These are phyloP conservation scores for Channa argus DNA, from an alignment of 2,113 vertebrate species.

Conservation along the genomic window DNA sequence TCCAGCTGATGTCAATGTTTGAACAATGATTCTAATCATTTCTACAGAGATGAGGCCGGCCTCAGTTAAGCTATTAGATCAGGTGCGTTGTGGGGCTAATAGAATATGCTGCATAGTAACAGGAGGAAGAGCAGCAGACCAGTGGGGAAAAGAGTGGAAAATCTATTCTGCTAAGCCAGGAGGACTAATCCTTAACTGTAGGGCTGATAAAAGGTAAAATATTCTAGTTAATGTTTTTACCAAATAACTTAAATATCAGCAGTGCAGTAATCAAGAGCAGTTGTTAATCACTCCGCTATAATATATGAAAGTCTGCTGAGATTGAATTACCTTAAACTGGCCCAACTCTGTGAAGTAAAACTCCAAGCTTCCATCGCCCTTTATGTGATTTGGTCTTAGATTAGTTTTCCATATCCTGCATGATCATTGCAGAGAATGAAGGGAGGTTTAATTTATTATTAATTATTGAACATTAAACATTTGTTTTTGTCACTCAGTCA, in stretches of 20 bases:
- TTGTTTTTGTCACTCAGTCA: no score
- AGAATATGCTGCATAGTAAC: constrained; percentile 40
- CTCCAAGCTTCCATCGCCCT: background rate
- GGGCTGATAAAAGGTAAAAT: background rate
- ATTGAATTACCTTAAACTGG: background rate
- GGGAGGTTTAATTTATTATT: background rate
- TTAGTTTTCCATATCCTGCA: background rate
- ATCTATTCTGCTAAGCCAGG: background rate
- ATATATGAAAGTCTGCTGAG: background rate
- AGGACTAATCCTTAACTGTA: background rate
- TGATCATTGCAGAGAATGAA: background rate
- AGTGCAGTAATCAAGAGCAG: background rate
- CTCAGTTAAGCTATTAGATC: constrained; percentile 70
- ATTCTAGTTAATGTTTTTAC: background rate
- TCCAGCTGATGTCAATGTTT: constrained; percentile 84
- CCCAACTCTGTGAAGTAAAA: background rate
- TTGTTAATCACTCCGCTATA: background rate
- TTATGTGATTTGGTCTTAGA: background rate
- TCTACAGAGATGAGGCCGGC: constrained; percentile 70
- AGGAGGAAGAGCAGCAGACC: constrained; percentile 7
- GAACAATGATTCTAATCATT: constrained; percentile 80
- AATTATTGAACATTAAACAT: no score
- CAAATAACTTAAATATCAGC: background rate
- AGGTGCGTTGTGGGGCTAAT: constrained; percentile 36
- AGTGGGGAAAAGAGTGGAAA: background rate